Evolutionary conservation across 2,797 vertebrate species (phyloP), one percentile per base, ranked within the genome.

Genomic region (Sandelia bainsii): DNA sequence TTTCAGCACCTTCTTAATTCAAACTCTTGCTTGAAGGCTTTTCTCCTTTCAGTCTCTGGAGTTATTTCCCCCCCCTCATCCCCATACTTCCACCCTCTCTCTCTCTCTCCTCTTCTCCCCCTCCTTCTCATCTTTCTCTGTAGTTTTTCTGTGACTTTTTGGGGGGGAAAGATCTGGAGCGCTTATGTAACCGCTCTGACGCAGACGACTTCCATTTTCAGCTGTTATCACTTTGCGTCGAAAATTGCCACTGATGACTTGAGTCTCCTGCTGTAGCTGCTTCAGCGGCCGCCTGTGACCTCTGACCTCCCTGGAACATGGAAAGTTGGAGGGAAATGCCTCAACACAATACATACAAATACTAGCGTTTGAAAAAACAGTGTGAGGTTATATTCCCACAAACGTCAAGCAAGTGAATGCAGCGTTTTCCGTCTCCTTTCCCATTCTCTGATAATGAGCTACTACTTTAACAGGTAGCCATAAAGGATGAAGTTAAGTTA

Each of bases 181-280:
- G 12, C 67, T 88, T 84, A 87, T 86, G 48, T 84, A 88, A 84
- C 63, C 6, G 12, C 53, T 70, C 44, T 67, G 79, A 82, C 48
- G 74, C 71, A 62, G 77, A 69, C 48, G 49, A 56, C 71, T 56
- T 52, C 52, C 53, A 45, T 73, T 81, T 75, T 40, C 49, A 68
- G 45, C 53, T 53, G 48, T 32, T 54, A 53, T 49, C 50, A 9
- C 25, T 75, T 61, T 67, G 37, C 1, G 9, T 66, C 25, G 37
- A 53, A 56, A 69, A 73, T 62, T 39, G 14, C 5, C 1, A 25
- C 29, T 62, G 72, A 69, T 27, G 48, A 61, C 23, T 72, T 8
- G 0, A 42, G 16, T 50, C 52, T 8, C 27, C 39, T 19, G 0
- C 34, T 49, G 0, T 19, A 58, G 29, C 52, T 50, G 25, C 49